A percentile compares a stretch with the other conserved stretches of the same genome.
Evolutionary conservation across 1,140 invertebrate genomes (phyloP).

Genomic region (Streblospio benedicti): DNA sequence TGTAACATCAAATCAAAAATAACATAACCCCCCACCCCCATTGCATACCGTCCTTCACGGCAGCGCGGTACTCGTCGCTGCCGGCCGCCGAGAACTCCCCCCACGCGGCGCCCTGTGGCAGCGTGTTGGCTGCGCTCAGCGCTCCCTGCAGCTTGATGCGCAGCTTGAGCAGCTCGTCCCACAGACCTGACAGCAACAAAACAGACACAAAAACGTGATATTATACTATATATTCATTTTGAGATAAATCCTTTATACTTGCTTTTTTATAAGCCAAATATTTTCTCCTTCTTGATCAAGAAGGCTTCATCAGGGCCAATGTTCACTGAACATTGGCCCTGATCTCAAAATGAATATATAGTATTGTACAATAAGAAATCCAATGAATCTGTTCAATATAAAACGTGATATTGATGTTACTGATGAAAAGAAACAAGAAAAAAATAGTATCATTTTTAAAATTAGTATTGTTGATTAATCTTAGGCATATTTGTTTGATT

Average conservation of each 20-base stretch:
- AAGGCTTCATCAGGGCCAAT: no score
- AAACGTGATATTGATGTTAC: background rate
- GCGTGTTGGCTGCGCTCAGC: constrained; percentile 61
- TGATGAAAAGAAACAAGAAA: background rate
- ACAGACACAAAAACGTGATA: background rate
- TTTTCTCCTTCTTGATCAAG: no score
- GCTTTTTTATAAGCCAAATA: no score
- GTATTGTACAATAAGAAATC: no score
- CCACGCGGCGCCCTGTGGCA: constrained; percentile 59
- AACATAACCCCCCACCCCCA: background rate
- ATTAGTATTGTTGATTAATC: constrained; percentile 53
- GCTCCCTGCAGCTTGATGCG: constrained; percentile 77
- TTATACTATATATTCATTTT: no score
- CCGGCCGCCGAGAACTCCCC: constrained; percentile 47
- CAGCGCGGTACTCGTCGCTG: constrained; percentile 51
- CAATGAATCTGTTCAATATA: no score
- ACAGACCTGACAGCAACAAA: constrained; percentile 51
- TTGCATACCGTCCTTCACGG: constrained; percentile 44
- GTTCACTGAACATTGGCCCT: no score
- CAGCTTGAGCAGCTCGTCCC: constrained; percentile 72
- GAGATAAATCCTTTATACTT: no score
- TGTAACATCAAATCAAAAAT: background rate
- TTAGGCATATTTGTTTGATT: constrained; percentile 63
- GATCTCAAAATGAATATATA: no score
- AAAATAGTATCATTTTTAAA: constrained; percentile 3